These are phyloP conservation scores for Tetramorium alpestre DNA, from an alignment of 1,140 invertebrate species.

Conservation along the genomic window DNA sequence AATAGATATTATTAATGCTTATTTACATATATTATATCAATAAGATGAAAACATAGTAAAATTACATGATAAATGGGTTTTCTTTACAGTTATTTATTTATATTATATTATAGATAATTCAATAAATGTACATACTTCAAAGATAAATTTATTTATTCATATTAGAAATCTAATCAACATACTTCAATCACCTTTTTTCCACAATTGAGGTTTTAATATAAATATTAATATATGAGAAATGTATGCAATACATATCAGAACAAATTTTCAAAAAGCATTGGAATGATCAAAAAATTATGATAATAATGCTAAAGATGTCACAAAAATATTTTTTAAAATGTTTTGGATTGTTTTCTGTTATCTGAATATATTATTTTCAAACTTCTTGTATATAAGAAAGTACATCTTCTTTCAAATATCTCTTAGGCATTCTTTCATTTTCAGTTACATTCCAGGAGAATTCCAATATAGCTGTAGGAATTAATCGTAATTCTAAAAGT, in stretches of 20 bases:
- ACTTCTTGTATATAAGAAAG: slow-evolving; percentile 87
- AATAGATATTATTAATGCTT: slow-evolving; percentile 23
- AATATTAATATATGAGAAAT: background rate
- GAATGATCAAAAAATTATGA: background rate
- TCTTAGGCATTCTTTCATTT: slow-evolving; percentile 83
- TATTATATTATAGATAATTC: background rate
- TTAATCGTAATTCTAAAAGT: slow-evolving; percentile 90
- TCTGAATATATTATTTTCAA: slow-evolving; percentile 40
- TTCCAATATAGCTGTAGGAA: slow-evolving; percentile 91
- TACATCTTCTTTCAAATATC: slow-evolving; percentile 91
- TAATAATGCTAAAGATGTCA: background rate
- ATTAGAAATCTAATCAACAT: background rate
- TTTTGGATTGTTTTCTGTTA: background rate
- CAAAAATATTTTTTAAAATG: slow-evolving; percentile 8
- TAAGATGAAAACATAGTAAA: slow-evolving; percentile 21
- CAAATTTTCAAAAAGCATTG: background rate
- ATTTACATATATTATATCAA: slow-evolving; percentile 35
- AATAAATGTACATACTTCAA: slow-evolving; percentile 11
- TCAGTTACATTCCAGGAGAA: slow-evolving; percentile 87
- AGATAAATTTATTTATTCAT: slow-evolving; percentile 23
- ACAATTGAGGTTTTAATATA: slow-evolving; percentile 2
- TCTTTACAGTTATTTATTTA: slow-evolving; percentile 47
- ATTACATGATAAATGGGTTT: background rate
- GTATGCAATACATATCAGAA: background rate
- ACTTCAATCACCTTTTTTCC: background rate